Base-by-base conservation (phyloP, 2,888 invertebrate genomes). In the Chloroclystis v-ata region DNA sequence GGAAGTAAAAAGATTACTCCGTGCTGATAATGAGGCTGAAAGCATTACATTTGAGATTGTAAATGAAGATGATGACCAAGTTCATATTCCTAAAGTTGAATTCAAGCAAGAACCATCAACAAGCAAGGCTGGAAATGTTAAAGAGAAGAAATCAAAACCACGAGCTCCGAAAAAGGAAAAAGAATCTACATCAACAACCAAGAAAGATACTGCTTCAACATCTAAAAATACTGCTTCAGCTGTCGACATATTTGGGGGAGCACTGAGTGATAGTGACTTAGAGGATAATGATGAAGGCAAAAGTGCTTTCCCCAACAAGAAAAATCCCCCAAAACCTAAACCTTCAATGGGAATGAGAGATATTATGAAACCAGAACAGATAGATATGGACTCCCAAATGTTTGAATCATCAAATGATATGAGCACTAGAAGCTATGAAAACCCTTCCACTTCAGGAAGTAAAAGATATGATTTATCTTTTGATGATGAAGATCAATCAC, bases 11-110 rank as follows among this genome's bases (percentile, higher is more conserved):
- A 89, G 97, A 28, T 83, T 99, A 44, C 86, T 99, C 6, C 89
- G 97, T 55, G 93, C 93, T 26, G 98, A 98, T 72, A 96, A 97
- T 70, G 98, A 98, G 74, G 98, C 98, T 1, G 93, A 94, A 0
- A 92, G 92, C 67, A 93, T 97, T 0, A 93, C 93, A 50, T 97
- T 94, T 92, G 97, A 97, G 72, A 92, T 97, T 0, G 92, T 97
- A 12, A 94, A 93, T 64, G 97, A 97, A 76, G 96, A 96, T 66
- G 94, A 95, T 60, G 94, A 95, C 49, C 86, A 90, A 58, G 73
- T 50, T 5, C 20, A 30, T 33, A 12, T 38, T 13, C 16, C 39
- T 28, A 48, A 85, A 40, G 4, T 7, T n/a, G 52, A 49, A 0
- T 12, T 3, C n/a, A 43, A 37, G 32, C 8, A 9, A 1, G 40